phyloP scores from a whole-genome alignment of 2,797 vertebrate species.

The Ispidina lecontei region DNA sequence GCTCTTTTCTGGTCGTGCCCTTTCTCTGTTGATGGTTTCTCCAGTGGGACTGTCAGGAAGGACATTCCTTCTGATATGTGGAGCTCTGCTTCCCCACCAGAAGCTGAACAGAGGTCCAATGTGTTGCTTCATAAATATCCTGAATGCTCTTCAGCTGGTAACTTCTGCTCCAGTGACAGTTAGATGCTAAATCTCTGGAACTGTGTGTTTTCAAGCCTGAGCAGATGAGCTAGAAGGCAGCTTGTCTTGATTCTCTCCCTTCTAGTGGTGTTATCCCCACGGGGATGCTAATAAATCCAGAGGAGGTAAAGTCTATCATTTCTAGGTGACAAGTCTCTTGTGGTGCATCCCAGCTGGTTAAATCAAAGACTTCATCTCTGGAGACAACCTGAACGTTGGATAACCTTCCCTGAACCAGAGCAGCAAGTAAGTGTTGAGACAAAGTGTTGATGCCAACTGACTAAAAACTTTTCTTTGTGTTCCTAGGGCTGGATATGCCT shows the following conservation, averaged over 20 bases:
- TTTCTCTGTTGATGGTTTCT: background rate
- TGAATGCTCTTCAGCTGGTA: background rate
- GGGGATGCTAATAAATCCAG: background rate
- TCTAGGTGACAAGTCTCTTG: background rate
- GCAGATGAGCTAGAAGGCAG: background rate
- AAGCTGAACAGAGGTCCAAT: background rate
- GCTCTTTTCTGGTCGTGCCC: background rate
- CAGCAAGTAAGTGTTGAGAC: background rate
- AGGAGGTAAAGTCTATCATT: background rate
- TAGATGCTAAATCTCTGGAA: background rate
- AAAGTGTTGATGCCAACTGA: background rate
- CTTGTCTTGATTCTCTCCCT: background rate
- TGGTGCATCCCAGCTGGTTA: background rate
- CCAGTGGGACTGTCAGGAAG: background rate
- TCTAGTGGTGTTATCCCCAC: background rate
- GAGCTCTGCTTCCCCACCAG: background rate
- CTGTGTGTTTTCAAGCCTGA: background rate
- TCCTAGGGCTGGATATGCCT: background rate
- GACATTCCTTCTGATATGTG: background rate
- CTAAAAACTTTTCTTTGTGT: background rate
- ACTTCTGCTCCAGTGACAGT: background rate
- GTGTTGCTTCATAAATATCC: background rate
- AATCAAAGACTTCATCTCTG: background rate
- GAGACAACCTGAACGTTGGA: background rate
- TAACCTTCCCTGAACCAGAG: background rate